Conservation (phyloP, 2,797 vertebrate genomes). For the Tachyglossus aculeatus region DNA sequence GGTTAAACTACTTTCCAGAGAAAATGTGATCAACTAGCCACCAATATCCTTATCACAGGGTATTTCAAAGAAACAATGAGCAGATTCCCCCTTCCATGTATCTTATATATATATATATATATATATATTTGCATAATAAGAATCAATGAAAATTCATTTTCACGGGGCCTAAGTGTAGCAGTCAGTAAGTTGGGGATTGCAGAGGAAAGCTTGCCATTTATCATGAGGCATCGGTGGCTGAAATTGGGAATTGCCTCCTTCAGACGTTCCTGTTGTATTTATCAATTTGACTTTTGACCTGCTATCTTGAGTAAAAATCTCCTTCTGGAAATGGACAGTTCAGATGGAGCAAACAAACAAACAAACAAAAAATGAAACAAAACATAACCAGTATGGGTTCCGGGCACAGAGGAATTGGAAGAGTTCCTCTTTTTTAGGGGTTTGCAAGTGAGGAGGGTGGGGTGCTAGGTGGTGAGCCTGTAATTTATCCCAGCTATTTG, state of each 20-base stretch:
- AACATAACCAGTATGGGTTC: too few relatives aligned
- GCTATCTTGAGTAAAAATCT: constrained; percentile 7
- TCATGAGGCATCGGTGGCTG: background rate
- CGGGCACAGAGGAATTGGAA: too few relatives aligned
- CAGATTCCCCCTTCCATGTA: constrained; percentile 1
- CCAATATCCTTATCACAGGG: constrained; percentile 6
- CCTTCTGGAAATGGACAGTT: constrained; percentile 12
- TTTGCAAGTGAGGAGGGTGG: too few relatives aligned
- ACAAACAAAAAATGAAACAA: too few relatives aligned
- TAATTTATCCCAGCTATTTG: too few relatives aligned
- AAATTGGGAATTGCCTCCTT: constrained; percentile 31
- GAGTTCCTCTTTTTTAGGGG: too few relatives aligned
- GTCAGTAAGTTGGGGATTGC: background rate
- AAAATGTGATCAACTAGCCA: constrained; percentile 47
- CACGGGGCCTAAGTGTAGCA: background rate
- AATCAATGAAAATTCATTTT: constrained; percentile 33
- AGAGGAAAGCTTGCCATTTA: background rate
- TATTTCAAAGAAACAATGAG: constrained; percentile 12
- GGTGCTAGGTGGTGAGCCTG: too few relatives aligned
- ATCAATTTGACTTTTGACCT: constrained; percentile 22
- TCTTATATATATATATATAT: constrained; percentile 20
- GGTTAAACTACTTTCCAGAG: constrained; percentile 52
- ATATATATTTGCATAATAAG: constrained; percentile 31
- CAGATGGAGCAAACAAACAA: too few relatives aligned
- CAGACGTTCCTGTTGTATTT: background rate